Evolutionary conservation across 2,797 vertebrate species (phyloP).

Genomic region (Melanotaenia pygmaea): DNA sequence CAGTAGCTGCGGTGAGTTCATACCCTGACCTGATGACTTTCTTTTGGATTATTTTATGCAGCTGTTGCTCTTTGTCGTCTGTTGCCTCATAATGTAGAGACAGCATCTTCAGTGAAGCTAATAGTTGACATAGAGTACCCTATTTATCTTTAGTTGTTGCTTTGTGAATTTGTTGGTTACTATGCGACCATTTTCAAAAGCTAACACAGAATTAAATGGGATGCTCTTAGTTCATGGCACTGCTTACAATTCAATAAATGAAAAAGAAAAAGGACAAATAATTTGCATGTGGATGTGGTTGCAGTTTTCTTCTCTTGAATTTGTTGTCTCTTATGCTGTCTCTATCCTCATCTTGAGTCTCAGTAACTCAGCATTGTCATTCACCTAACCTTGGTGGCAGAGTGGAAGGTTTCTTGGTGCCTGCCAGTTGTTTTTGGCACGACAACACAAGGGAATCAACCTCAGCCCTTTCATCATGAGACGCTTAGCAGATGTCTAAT

Average conservation of each 20-base stretch:
- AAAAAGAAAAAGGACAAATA: slow-evolving; percentile 14
- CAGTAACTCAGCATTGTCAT: slow-evolving; percentile 71
- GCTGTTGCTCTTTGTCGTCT: slow-evolving; percentile 66
- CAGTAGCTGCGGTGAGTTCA: slow-evolving; percentile 49
- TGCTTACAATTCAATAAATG: slow-evolving; percentile 4
- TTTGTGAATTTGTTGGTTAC: not conserved
- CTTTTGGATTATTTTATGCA: slow-evolving; percentile 63
- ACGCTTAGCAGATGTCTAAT: slow-evolving; percentile 78
- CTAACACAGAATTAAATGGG: not conserved
- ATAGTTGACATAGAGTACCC: not conserved
- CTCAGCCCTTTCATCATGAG: slow-evolving; percentile 75
- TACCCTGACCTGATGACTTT: slow-evolving; percentile 68
- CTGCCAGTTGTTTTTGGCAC: slow-evolving; percentile 78
- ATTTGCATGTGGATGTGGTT: slow-evolving; percentile 34
- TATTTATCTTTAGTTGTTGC: not conserved
- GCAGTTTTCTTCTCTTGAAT: slow-evolving; percentile 24
- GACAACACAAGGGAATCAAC: slow-evolving; percentile 67
- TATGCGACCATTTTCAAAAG: slow-evolving; percentile 8
- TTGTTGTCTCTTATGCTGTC: slow-evolving; percentile 35
- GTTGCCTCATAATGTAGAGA: slow-evolving; percentile 76
- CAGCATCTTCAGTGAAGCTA: slow-evolving; percentile 55
- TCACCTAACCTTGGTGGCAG: slow-evolving; percentile 78
- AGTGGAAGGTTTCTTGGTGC: slow-evolving; percentile 75
- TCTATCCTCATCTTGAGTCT: slow-evolving; percentile 54
- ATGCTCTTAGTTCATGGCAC: not conserved